Base-by-base conservation (phyloP, 2,888 invertebrate genomes). In the Papilio gigon region DNA sequence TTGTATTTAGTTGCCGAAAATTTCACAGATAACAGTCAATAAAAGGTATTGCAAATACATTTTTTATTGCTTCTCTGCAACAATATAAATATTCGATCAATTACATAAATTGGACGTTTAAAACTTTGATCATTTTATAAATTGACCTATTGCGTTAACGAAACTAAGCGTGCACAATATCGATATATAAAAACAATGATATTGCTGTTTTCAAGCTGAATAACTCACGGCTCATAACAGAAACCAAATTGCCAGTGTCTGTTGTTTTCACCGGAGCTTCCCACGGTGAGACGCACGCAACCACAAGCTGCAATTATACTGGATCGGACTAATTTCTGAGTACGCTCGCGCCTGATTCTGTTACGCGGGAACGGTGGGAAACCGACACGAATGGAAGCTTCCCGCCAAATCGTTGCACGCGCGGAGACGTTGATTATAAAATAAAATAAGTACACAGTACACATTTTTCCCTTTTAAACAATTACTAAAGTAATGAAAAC, bases 231-330 rank as follows among this genome's bases (percentile, higher is more conserved):
- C 30, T 80, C 83, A 84, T 86, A 84, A 83, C 87, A 80, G 84
- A 84, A 82, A 81, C 77, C 80, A 84, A 84, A 84, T 84, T 81
- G 83, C 82, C 75, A 77, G 77, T 76, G 77, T 82, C 81, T 80
- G 83, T 79, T 81, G 81, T 86, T 88, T 86, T 85, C 86, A 83
- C 86, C 80, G 80, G 75, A 76, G 81, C 74, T 89, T 89, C 90
- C 88, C 90, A 89, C 90, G 90, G 82, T 74, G 76, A 81, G 80
- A 79, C 81, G 80, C 90, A 89, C 89, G 89, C 89, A 87, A 88
- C 75, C 60, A 72, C 78, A 78, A 68, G 68, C 71, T 72, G 75
- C 80, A 81, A 77, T 77, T 72, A 79, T 77, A 77, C 64, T 71
- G 77, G 76, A 78, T 77, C 81, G 85, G 83, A 86, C 84, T 85